A percentile compares a stretch with the other conserved stretches of the same genome.
Evolutionary conservation across 2,797 vertebrate species (phyloP).

Genomic region (Pipistrellus pygmaeus): DNA sequence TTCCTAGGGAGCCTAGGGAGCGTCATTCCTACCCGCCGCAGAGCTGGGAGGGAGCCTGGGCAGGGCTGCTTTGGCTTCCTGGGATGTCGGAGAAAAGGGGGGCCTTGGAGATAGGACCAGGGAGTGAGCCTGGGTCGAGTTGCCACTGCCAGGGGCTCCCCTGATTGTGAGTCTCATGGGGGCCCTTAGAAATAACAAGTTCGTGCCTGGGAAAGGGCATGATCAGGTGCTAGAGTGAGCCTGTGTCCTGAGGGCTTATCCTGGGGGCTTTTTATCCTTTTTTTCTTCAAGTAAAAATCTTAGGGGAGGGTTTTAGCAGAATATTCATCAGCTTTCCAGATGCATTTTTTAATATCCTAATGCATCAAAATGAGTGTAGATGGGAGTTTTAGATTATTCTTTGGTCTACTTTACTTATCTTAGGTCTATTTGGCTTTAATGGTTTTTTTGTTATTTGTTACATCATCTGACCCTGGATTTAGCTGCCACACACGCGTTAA

Average conservation of each 20-base stretch:
- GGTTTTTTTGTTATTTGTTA: not conserved
- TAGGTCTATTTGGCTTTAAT: not conserved
- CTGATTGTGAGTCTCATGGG: not conserved
- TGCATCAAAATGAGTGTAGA: not conserved
- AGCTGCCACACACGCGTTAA: not conserved
- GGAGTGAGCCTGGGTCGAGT: not conserved
- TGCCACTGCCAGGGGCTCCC: not conserved
- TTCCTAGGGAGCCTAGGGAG: not conserved
- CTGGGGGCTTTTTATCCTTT: not conserved
- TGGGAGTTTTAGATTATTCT: not conserved
- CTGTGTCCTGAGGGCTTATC: not conserved
- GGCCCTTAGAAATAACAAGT: not conserved
- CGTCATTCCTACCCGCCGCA: too few relatives aligned
- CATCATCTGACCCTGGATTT: not conserved
- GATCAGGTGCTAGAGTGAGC: not conserved
- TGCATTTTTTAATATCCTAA: not conserved
- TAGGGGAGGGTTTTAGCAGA: not conserved
- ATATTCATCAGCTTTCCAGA: not conserved
- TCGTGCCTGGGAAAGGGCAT: not conserved
- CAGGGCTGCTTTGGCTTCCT: too few relatives aligned
- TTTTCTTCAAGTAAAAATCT: not conserved
- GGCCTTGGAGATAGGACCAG: too few relatives aligned
- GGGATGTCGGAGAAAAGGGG: too few relatives aligned
- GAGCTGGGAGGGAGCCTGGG: too few relatives aligned
- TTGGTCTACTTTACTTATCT: not conserved